These are phyloP conservation scores for Leptinotarsa haldemani DNA, from an alignment of 2,888 invertebrate genomes.

Conservation along the genomic window DNA sequence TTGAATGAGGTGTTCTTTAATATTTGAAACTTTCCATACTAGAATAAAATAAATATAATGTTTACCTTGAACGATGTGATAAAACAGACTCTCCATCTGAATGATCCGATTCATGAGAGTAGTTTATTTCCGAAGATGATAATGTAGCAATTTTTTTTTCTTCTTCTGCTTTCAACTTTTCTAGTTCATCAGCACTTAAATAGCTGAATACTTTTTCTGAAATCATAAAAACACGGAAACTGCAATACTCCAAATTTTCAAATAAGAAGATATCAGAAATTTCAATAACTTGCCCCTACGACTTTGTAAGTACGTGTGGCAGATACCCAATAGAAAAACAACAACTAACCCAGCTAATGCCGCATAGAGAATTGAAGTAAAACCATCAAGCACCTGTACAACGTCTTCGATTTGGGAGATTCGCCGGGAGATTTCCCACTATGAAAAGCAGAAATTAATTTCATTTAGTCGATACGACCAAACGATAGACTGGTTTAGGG, in stretches of 20 bases:
- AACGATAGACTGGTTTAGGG: no score
- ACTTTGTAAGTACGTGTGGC: no score
- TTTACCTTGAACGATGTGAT: slow-evolving; percentile 61
- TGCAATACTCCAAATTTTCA: not conserved
- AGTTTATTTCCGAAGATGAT: slow-evolving; percentile 74
- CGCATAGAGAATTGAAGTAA: no score
- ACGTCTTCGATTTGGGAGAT: no score
- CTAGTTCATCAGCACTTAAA: slow-evolving; percentile 92
- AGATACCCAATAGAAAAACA: no score
- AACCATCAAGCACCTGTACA: no score
- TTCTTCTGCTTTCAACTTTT: slow-evolving; percentile 94
- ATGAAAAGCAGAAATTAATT: no score
- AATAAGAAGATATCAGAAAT: not conserved
- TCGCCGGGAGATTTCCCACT: no score
- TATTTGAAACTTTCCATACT: not conserved
- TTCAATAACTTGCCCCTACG: no score
- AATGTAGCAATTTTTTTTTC: slow-evolving; percentile 86
- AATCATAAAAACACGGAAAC: slow-evolving; percentile 53
- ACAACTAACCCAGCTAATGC: no score
- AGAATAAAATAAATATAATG: slow-evolving; percentile 15
- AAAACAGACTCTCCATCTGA: slow-evolving; percentile 67
- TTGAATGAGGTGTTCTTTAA: no score
- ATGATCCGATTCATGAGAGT: slow-evolving; percentile 70
- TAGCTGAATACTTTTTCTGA: slow-evolving; percentile 93
- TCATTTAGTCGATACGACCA: no score